Base-by-base conservation (phyloP, 2,797 vertebrate species). In the Okamejei kenojei region DNA sequence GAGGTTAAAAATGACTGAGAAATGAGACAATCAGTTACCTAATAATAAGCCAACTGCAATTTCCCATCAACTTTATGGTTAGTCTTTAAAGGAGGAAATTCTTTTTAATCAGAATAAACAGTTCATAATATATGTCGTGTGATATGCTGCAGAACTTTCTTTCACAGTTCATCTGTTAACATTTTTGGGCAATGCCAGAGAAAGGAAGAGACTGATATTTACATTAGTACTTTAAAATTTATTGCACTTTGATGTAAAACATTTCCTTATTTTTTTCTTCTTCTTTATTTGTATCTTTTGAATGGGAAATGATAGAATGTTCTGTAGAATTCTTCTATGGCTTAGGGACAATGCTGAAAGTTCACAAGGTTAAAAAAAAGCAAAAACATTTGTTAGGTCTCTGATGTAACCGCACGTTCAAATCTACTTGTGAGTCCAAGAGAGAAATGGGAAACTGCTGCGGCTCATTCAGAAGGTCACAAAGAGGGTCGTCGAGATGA, bases 81-180 rank as follows among this genome's bases (percentile, higher is more conserved):
- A 76, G 11, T 23, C 35, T 76, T 92, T n/a, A 91, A 92, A 92
- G 29, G 76, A 76, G 38, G 38, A 73, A 76, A 92, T 26, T 54
- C 21, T 45, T 45, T 76, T 92, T 76, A 73, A 71, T 92, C 68
- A 26, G 71, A 92, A 76, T 92, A 92, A 92, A 92, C 90, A 45
- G 35, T 92, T 76, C 90, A 73, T 92, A 76, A 74, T 92, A 92
- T 92, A 68, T 92, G 90, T 92, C 90, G 15, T 54, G 71, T 92
- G 90, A 92, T 38, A 76, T n/a, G 71, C 15, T 74, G 90, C 90
- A 92, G 90, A 92, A 29, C 38, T 74, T 54, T 76, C 13, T 71
- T 92, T 74, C 38, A 10, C 38, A 26, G 90, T 92, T 71, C 29
- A 13, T 74, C 32, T 92, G 71, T 76, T 54, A 92, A 45, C 90